Conservation (phyloP, 2,888 invertebrate genomes). For the Acleris holmiana region DNA sequence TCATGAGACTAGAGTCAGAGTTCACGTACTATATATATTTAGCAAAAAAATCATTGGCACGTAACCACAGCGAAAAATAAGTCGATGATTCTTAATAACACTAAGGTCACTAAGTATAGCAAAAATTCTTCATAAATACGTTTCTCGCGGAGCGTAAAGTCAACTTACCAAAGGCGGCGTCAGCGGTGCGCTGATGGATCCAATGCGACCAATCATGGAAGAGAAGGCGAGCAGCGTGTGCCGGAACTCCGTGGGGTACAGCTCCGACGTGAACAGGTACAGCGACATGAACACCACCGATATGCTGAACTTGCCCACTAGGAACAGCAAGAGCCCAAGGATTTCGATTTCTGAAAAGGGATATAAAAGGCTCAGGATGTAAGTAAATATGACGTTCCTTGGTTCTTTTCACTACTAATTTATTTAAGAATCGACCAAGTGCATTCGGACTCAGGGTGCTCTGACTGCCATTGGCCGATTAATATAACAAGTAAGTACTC, state of each 20-base stretch:
- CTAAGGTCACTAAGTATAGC: no score
- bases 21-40: no score
- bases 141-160: no score
- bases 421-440: neutral
- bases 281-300: slow-evolving; percentile 86
- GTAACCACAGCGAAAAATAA: no score
- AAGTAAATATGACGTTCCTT: no score
- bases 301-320: slow-evolving; percentile 87
- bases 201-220: slow-evolving; percentile 89
- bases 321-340: slow-evolving; percentile 75
- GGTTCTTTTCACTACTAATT: no score
- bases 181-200: slow-evolving; percentile 88
- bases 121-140: no score
- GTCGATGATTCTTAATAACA: no score
- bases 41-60: no score
- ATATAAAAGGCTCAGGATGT: neutral
- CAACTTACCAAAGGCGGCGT: slow-evolving; percentile 85
- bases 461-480: no score
- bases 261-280: slow-evolving; percentile 88
- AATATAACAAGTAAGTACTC: slow-evolving; percentile 20
- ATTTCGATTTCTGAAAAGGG: slow-evolving; percentile 55
- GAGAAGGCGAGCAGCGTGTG: slow-evolving; percentile 88
- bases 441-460: slow-evolving; percentile 4
- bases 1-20: no score
- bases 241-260: slow-evolving; percentile 88